A percentile compares a stretch with the other conserved stretches of the same genome.
Conservation (phyloP, 2,888 invertebrate species). For the Coremacera marginata region DNA sequence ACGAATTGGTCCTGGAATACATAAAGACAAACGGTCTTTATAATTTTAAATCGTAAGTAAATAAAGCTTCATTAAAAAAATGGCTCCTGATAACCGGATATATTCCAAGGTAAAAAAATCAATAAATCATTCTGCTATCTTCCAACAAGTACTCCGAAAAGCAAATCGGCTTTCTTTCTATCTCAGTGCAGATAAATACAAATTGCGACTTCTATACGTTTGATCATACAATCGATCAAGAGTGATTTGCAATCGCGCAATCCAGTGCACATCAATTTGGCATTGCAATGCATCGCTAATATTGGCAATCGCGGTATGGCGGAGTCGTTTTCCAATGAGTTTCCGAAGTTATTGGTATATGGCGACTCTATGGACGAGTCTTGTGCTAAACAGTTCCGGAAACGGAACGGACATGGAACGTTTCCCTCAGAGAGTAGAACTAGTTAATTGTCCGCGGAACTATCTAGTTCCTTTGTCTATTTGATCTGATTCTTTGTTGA, state of each 20-base stretch:
- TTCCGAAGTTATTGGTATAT: slow-evolving; percentile 97
- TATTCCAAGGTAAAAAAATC: too few species aligned
- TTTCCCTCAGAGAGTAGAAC: too few species aligned
- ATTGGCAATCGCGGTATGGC: slow-evolving; percentile 99
- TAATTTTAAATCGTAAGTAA: slow-evolving; percentile 71
- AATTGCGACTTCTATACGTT: slow-evolving; percentile 98
- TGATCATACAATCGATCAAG: slow-evolving; percentile 99
- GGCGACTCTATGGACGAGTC: too few species aligned
- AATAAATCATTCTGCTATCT: slow-evolving; percentile 96
- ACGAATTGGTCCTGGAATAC: slow-evolving; percentile 84
- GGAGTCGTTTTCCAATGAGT: slow-evolving; percentile 98
- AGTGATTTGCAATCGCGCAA: slow-evolving; percentile 97
- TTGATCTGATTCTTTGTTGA: too few species aligned
- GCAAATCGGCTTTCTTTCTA: slow-evolving; percentile 99
- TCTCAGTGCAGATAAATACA: slow-evolving; percentile 98
- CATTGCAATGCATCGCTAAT: slow-evolving; percentile 99
- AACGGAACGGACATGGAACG: too few species aligned
- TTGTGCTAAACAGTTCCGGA: too few species aligned
- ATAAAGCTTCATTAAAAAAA: not conserved
- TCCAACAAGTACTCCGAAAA: slow-evolving; percentile 99
- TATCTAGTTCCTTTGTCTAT: too few species aligned
- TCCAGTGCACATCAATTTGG: slow-evolving; percentile 98
- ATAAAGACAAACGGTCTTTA: slow-evolving; percentile 80
- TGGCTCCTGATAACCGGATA: not conserved
- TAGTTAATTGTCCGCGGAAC: too few species aligned